Percentiles rank a stretch among this genome's conserved stretches.
Conservation (phyloP, 2,888 invertebrate genomes). For the Dione juno region DNA sequence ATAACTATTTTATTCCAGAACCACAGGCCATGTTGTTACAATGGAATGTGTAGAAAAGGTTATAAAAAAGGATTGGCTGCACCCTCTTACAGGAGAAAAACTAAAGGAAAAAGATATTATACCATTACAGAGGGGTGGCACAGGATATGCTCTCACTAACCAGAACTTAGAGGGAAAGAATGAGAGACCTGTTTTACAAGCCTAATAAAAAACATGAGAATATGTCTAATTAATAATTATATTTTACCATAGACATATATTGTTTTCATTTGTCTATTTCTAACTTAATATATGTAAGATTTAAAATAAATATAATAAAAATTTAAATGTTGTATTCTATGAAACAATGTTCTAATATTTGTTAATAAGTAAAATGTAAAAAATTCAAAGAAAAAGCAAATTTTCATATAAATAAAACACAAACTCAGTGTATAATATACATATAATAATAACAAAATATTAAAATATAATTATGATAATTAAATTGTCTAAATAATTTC, state of each 20-base stretch:
- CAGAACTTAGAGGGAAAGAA: conserved; percentile 91
- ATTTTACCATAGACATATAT: no score
- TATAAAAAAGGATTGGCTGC: conserved; percentile 97
- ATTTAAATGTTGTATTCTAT: no score
- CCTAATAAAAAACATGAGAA: conserved; percentile 67
- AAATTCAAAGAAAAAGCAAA: background rate
- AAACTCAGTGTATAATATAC: conserved; percentile 26
- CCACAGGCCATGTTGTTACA: conserved; percentile 96
- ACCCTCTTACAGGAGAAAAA: conserved; percentile 94
- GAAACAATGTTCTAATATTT: background rate
- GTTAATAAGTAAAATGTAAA: background rate
- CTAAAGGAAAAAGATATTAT: conserved; percentile 96
- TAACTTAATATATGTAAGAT: no score
- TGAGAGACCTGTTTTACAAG: conserved; percentile 92
- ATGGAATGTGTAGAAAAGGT: conserved; percentile 98
- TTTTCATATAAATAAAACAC: conserved; percentile 34
- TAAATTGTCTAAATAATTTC: conserved; percentile 32
- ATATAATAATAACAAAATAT: conserved; percentile 40
- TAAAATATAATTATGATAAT: conserved; percentile 33
- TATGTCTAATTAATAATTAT: no score
- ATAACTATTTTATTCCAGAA: conserved; percentile 56
- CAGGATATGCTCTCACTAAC: conserved; percentile 96
- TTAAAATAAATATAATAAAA: no score
- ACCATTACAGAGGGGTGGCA: conserved; percentile 95
- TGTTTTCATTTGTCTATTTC: no score